These are phyloP conservation scores for Hemithea aestivaria DNA, from an alignment of 2,888 invertebrate species.

Conservation along the genomic window DNA sequence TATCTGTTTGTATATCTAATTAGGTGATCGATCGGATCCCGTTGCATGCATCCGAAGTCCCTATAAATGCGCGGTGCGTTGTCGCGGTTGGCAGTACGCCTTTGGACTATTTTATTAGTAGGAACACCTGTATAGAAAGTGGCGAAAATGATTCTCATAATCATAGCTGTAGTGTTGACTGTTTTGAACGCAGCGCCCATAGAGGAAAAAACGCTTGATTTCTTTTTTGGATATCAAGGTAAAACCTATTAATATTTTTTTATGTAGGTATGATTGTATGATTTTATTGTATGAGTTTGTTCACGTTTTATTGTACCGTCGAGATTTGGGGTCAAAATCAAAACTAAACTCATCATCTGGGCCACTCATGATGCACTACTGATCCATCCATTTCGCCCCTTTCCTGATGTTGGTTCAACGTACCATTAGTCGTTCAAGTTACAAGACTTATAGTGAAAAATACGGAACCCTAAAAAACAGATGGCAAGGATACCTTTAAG, in stretches of 20 bases:
- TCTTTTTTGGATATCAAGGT: constrained; percentile 21
- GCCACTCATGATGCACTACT: too few relatives aligned
- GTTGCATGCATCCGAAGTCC: constrained; percentile 31
- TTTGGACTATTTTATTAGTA: constrained; percentile 25
- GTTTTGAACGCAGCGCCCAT: constrained; percentile 35
- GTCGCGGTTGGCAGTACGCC: constrained; percentile 28
- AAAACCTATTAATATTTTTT: constrained; percentile 3
- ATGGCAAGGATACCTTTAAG: too few relatives aligned
- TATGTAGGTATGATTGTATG: too few relatives aligned
- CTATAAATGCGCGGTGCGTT: constrained; percentile 34
- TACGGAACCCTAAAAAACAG: too few relatives aligned
- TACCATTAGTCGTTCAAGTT: too few relatives aligned
- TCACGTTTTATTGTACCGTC: too few relatives aligned
- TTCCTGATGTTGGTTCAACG: too few relatives aligned
- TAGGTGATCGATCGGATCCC: constrained; percentile 55
- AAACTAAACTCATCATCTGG: too few relatives aligned
- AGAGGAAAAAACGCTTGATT: constrained; percentile 26
- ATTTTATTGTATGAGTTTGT: too few relatives aligned
- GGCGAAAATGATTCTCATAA: constrained; percentile 21
- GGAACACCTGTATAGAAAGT: constrained; percentile 17
- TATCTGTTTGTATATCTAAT: constrained; percentile 60
- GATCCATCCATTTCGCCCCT: too few relatives aligned
- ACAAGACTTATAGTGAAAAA: too few relatives aligned
- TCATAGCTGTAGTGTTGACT: constrained; percentile 25
- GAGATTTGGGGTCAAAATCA: too few relatives aligned